phyloP scores from a whole-genome alignment of 2,113 vertebrate genomes.

The Oreochromis niloticus region DNA sequence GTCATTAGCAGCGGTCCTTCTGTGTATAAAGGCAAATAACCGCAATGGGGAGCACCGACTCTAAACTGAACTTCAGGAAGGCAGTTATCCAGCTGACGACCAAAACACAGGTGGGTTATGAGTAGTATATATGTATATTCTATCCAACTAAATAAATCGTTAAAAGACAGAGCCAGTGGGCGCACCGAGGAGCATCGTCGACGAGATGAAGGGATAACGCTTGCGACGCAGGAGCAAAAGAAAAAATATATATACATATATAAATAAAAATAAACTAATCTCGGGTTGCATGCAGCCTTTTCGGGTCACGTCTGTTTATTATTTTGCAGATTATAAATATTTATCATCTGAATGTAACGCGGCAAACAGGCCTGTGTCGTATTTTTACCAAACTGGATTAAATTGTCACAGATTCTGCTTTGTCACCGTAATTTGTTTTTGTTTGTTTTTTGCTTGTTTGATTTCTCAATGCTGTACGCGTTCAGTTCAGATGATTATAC shows the following conservation, averaged over 20 bases:
- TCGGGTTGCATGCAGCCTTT: background rate
- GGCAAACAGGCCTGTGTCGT: background rate
- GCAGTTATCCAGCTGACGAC: slow-evolving; percentile 98
- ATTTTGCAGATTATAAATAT: background rate
- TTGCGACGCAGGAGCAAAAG: background rate
- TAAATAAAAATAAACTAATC: background rate
- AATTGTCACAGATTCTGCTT: background rate
- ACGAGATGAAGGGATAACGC: background rate
- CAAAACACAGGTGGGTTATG: slow-evolving; percentile 85
- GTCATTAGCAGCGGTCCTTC: slow-evolving; percentile 28
- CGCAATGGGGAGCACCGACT: slow-evolving; percentile 91
- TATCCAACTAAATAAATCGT: background rate
- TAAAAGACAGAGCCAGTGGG: background rate
- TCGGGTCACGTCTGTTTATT: background rate
- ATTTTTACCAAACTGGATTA: background rate
- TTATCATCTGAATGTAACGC: background rate
- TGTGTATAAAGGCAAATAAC: slow-evolving; percentile 22
- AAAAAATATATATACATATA: background rate
- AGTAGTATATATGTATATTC: background rate
- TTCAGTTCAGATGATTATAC: background rate
- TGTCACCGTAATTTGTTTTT: background rate
- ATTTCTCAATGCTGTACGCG: background rate
- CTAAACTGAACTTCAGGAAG: slow-evolving; percentile 96
- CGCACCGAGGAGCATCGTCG: slow-evolving; percentile 35
- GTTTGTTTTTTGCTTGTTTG: background rate